Percentiles rank a stretch among this genome's conserved stretches.
Conservation (phyloP, 1,140 invertebrate genomes). For the Drosophila funebris region DNA sequence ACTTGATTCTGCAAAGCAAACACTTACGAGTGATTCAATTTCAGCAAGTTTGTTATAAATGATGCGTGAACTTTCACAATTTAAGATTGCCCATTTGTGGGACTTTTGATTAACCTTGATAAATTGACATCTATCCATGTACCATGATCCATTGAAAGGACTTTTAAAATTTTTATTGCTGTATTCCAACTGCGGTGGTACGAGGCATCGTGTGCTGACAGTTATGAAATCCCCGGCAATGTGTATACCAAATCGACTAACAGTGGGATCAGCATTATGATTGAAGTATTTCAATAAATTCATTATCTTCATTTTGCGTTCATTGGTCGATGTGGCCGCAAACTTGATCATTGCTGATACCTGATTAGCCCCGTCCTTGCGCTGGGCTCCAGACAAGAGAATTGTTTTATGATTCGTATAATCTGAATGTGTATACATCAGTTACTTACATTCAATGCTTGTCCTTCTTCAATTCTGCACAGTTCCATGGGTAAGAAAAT, state of each 20-base stretch:
- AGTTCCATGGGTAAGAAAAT: conserved; percentile 87
- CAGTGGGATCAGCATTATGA: conserved; percentile 84
- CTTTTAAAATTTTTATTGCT: conserved; percentile 27
- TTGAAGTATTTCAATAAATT: conserved; percentile 84
- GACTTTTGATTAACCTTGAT: conserved; percentile 27
- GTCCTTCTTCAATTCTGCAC: conserved; percentile 86
- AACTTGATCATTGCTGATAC: conserved; percentile 87
- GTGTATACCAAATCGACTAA: conserved; percentile 86
- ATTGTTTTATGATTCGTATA: not conserved
- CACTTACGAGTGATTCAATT: conserved; percentile 17
- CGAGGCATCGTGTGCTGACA: conserved; percentile 85
- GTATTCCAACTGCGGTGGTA: conserved; percentile 85
- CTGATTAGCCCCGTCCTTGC: conserved; percentile 85
- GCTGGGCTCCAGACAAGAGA: conserved; percentile 39
- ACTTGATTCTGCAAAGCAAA: no score
- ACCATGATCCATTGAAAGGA: conserved; percentile 60
- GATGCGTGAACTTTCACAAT: conserved; percentile 9
- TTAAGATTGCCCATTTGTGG: conserved; percentile 70
- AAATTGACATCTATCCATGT: conserved; percentile 46
- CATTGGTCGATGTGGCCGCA: conserved; percentile 86
- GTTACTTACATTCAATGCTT: conserved; percentile 84
- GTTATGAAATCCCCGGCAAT: conserved; percentile 85
- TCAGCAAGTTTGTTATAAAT: conserved; percentile 21
- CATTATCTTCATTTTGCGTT: conserved; percentile 87
- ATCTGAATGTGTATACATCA: no score